Evolutionary conservation across 2,888 invertebrate species (phyloP), one percentile per base, ranked within the genome.

Genomic region (Pantelozetes paolii): DNA sequence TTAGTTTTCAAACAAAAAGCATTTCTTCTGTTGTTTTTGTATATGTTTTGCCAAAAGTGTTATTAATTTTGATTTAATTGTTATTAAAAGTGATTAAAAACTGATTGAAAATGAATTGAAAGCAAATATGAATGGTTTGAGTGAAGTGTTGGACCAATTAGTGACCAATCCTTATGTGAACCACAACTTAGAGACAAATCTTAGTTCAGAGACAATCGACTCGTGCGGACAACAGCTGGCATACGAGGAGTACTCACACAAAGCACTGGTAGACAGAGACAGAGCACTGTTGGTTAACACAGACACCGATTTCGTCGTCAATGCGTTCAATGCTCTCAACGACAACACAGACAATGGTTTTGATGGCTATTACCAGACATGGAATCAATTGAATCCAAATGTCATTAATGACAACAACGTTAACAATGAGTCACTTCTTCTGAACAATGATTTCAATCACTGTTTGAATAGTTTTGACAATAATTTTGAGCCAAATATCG

Each of bases 221-320:
- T 57, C 30, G 6, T 28, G 13, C 23, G 64, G 32, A 64, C 64
- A 32, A 64, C 64, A 64, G 64, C 64, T 64, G 64, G 64, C 64
- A 64, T 64, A n/a, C 64, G 64, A 64, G n/a, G 32, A 26, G 15
- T 57, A 28, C 13, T 8, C 30, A 23, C 8, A 57, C 57, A 57
- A 57, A 57, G 57, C 57, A 64, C 32, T 64, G 30, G 64, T 6
- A 59, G 30, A 28, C 32, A 28, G 26, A 64, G 28, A 62, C n/a
- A 28, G 30, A 64, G n/a, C n/a, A n/a, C n/a, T n/a, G n/a, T n/a
- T n/a, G n/a, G n/a, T n/a, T n/a, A n/a, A n/a, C 30, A 64, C 32
- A 64, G 64, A 36, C 64, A n/a, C 28, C 28, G 57, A 57, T 28
- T 15, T 13, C 30, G 50, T 8, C 20, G n/a, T 50, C 50, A 36